phyloP scores from a whole-genome alignment of 1,140 invertebrate genomes.

The Zaprionus inermis region DNA sequence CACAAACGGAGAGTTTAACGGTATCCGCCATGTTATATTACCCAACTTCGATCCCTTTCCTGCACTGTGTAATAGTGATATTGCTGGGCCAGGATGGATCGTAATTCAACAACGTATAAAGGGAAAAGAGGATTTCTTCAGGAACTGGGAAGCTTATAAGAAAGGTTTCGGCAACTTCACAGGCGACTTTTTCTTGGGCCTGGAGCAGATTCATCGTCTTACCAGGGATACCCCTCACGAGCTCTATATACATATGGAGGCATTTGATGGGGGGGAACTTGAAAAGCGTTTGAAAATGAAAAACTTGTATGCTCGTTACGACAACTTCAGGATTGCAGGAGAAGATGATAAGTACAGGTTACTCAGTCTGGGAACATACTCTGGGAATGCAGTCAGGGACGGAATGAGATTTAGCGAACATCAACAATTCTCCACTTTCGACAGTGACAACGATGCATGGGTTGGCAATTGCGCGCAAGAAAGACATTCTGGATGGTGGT shows the following conservation, averaged over 20 bases:
- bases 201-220: too few relatives aligned
- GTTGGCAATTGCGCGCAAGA: background rate
- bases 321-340: background rate
- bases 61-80: background rate
- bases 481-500: background rate
- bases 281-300: background rate
- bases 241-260: background rate
- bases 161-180: too few relatives aligned
- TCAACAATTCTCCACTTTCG: background rate
- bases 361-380: background rate
- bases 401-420: background rate
- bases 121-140: background rate
- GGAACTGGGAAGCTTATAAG: background rate
- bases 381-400: background rate
- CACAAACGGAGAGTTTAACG: too few relatives aligned
- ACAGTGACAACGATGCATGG: background rate
- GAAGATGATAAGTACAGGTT: background rate
- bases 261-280: background rate
- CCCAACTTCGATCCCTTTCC: background rate
- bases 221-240: background rate
- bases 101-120: background rate
- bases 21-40: background rate
- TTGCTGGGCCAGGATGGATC: background rate
- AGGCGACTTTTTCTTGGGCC: too few relatives aligned
- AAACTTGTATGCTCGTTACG: background rate